phyloP scores from a whole-genome alignment of 2,888 invertebrate species.

The Pammene aurita region DNA sequence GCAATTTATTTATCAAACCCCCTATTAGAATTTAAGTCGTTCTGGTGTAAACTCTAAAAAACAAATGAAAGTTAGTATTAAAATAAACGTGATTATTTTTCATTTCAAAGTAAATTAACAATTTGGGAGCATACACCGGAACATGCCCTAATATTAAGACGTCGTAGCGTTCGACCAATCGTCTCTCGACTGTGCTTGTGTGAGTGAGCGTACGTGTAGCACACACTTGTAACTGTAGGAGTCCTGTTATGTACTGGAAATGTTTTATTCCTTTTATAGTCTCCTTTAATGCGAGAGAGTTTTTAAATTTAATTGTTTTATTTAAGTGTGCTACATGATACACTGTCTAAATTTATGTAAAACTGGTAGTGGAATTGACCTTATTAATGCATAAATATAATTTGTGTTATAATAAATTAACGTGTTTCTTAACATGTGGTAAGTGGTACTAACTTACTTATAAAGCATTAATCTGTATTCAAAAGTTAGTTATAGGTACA shows the following conservation, averaged over 20 bases:
- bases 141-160: constrained; percentile 13
- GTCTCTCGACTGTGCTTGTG: constrained; percentile 34
- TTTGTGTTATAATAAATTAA: background rate
- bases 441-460: too few species aligned
- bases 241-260: constrained; percentile 7
- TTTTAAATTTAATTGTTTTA: background rate
- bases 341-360: constrained; percentile 7
- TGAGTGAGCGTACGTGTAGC: constrained; percentile 35
- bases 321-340: constrained; percentile 15
- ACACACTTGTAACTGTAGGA: constrained; percentile 1
- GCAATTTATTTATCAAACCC: constrained; percentile 10
- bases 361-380: constrained; percentile 19
- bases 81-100: too few species aligned
- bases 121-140: constrained; percentile 24
- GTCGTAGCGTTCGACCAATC: constrained; percentile 37
- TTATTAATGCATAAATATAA: background rate
- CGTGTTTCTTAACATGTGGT: background rate
- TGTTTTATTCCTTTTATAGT: background rate
- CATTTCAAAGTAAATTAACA: background rate
- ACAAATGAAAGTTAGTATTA: too few species aligned
- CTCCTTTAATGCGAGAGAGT: too few species aligned
- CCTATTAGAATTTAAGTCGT: constrained; percentile 7
- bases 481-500: background rate
- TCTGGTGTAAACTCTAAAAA: constrained; percentile 10
- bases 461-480: background rate